These are phyloP conservation scores for Percopsis omiscomaycus DNA, from an alignment of 2,797 vertebrate species.

Conservation along the genomic window DNA sequence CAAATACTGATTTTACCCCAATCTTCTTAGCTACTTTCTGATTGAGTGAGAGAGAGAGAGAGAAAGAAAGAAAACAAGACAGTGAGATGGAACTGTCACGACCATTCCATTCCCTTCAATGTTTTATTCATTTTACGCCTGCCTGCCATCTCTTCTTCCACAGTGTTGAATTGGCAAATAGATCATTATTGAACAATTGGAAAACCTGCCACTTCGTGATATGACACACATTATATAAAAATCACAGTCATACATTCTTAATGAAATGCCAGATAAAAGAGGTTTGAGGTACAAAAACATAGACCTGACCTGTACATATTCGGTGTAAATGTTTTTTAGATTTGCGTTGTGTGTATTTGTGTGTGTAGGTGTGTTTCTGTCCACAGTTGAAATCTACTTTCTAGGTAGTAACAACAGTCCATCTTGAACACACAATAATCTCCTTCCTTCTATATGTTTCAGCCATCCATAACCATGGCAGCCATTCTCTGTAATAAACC, in stretches of 20 bases:
- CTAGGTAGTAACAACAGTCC: conserved; percentile 3
- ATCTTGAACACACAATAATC: conserved; percentile 8
- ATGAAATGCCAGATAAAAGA: conserved; percentile 68
- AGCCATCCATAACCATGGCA: conserved; percentile 6
- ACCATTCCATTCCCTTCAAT: conserved; percentile 62
- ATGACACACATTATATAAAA: conserved; percentile 79
- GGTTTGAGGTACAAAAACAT: conserved; percentile 45
- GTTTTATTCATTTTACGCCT: conserved; percentile 78
- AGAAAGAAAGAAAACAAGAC: conserved; percentile 35
- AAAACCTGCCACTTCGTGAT: conserved; percentile 76
- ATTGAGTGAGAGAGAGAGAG: conserved; percentile 4
- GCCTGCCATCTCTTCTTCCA: conserved; percentile 65
- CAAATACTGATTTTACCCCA: conserved; percentile 73
- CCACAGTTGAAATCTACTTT: conserved; percentile 14
- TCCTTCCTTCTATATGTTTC: conserved; percentile 6
- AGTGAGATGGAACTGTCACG: conserved; percentile 66
- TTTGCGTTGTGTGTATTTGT: neutral
- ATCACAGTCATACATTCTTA: conserved; percentile 78
- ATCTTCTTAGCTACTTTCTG: conserved; percentile 58
- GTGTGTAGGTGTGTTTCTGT: neutral
- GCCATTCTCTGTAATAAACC: conserved; percentile 39
- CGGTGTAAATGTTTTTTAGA: neutral
- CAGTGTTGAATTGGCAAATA: conserved; percentile 77
- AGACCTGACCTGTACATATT: conserved; percentile 34
- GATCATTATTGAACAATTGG: conserved; percentile 81